Evolutionary conservation across 30 jellyfish, hydroid and myxozoan genomes (phyloP), one percentile per base, ranked within the genome.

Genomic region (Chrysaora quinquecirrha): DNA sequence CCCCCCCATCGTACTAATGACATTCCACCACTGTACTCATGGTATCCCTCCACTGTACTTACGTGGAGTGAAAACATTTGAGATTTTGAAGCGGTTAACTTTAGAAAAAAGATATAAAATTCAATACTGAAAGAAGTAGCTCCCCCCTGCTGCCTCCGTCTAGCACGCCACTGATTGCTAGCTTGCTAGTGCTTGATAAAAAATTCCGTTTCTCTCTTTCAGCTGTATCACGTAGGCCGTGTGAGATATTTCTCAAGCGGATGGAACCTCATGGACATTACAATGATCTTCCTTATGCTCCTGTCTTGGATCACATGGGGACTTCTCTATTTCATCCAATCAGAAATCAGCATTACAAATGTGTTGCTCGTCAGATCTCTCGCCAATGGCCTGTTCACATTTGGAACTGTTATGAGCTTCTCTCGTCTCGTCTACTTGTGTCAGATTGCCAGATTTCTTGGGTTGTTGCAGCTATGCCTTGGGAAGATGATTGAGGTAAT

Each of bases 401-500:
- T 87, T 71, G 96, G 90, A 6, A 91, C 91, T 2, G 86, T 91
- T 43, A 73, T 91, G 89, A 91, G 98, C 84, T 91, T 85, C 52
- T 91, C 85, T 80, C 78, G 96, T 18, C 81, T 91, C 52, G 98
- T 91, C n/a, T 91, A 79, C 78, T 52, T 91, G 35, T 91, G 98
- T 63, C 98, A 91, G 56, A 86, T 91, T 49, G 81, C 94, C 21
- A 47, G 98, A 34, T 91, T 85, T 63, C 95, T 91, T 33, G 98
- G 98, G 20, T 58, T 91, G 75, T 60, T 91, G 84, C 98, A 91
- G 75, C 70, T 91, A n/a, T 91, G 98, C 70, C 91, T 91, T 18
- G 98, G 98, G 2, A 85, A 89, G 58, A 91, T 91, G 98, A 54
- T 91, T 0, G 95, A 91, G 95, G 98, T 91, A n/a, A n/a, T n/a